phyloP scores from a whole-genome alignment of 1,140 invertebrate species.

The Octopus sinensis region DNA sequence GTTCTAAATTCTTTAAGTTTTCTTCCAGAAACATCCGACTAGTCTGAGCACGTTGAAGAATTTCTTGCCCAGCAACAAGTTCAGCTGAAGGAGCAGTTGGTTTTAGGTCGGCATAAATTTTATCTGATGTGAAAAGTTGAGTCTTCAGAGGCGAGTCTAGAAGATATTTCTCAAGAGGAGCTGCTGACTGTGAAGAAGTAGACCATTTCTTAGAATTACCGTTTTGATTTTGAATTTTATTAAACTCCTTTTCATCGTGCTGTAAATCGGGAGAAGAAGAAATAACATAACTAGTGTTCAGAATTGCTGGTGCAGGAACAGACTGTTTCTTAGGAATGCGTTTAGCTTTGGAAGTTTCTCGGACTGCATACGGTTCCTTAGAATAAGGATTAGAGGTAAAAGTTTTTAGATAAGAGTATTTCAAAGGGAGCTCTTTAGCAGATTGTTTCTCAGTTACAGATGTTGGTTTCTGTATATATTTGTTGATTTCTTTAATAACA shows the following conservation, averaged over 20 bases:
- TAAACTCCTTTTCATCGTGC: no score
- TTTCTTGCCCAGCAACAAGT: background rate
- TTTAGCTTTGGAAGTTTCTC: background rate
- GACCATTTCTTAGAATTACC: no score
- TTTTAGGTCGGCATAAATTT: background rate
- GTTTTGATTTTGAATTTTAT: no score
- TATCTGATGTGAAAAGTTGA: background rate
- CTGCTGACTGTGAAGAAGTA: background rate
- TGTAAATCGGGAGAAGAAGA: no score
- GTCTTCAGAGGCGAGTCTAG: background rate
- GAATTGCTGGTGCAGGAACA: no score
- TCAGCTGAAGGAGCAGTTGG: background rate
- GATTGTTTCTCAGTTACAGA: no score
- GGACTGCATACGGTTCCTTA: background rate
- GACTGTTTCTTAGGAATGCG: no score
- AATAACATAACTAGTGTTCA: no score
- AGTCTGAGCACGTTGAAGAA: background rate
- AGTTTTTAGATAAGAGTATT: background rate
- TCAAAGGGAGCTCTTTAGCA: no score
- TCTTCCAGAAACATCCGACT: background rate
- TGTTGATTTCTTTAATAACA: no score
- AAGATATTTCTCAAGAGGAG: background rate
- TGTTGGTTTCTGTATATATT: no score
- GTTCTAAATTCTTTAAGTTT: background rate
- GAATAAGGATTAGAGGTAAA: background rate